Evolutionary conservation across 2,797 vertebrate species (phyloP).

Genomic region (Rhinophrynus dorsalis): DNA sequence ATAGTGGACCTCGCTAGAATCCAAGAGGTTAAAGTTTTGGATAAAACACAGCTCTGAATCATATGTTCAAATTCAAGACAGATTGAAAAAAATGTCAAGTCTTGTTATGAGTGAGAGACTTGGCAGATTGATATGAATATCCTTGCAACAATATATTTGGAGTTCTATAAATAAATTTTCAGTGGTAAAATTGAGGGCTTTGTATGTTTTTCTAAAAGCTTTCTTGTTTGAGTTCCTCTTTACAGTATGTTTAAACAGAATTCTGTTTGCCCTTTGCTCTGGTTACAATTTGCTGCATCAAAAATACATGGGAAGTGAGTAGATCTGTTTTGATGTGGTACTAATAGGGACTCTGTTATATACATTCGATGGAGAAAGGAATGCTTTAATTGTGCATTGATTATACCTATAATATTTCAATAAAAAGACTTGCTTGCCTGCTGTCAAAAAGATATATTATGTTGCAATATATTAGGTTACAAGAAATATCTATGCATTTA

Average conservation of each 20-base stretch:
- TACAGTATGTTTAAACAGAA: conserved; percentile 30
- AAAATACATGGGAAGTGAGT: conserved; percentile 41
- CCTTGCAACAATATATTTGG: conserved; percentile 45
- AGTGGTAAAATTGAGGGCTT: conserved; percentile 32
- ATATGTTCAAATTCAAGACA: not conserved
- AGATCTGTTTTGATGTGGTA: conserved; percentile 40
- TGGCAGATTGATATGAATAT: conserved; percentile 36
- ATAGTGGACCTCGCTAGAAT: no score
- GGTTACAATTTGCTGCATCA: conserved; percentile 43
- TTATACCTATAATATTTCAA: conserved; percentile 18
- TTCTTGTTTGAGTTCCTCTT: conserved; percentile 37
- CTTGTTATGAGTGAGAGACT: not conserved
- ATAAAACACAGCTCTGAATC: no score
- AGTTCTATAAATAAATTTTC: conserved; percentile 44
- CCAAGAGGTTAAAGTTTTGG: no score
- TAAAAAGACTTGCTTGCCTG: not conserved
- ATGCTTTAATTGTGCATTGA: conserved; percentile 5
- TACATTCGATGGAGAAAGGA: conserved; percentile 39
- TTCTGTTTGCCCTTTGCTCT: conserved; percentile 35
- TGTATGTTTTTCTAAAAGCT: conserved; percentile 37
- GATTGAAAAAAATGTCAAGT: not conserved
- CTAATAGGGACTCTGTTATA: conserved; percentile 34
- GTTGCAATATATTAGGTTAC: not conserved
- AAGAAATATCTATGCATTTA: not conserved
- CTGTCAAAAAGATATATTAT: conserved; percentile 1